phyloP scores from a whole-genome alignment of 2,888 invertebrate species.

The Eumerus sabulonum region DNA sequence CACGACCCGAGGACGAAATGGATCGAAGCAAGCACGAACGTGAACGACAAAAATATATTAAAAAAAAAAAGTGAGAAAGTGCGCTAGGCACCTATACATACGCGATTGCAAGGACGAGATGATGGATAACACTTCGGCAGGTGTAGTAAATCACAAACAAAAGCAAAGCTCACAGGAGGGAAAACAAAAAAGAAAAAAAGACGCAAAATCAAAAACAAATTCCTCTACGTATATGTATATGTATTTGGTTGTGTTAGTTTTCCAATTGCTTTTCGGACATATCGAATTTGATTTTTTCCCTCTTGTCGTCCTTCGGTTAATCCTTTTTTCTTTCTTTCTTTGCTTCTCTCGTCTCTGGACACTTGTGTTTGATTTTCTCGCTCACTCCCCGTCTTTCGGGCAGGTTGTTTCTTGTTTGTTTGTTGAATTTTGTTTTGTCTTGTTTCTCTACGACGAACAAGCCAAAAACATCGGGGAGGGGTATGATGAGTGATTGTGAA shows the following conservation, averaged over 20 bases:
- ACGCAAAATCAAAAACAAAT: slow-evolving; percentile 24
- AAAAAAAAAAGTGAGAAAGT: slow-evolving; percentile 16
- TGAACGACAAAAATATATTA: slow-evolving; percentile 10
- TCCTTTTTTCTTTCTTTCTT: slow-evolving; percentile 25
- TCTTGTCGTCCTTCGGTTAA: slow-evolving; percentile 45
- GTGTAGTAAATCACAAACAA: no score
- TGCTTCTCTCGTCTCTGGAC: slow-evolving; percentile 44
- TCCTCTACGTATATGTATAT: no score
- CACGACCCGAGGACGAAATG: slow-evolving; percentile 39
- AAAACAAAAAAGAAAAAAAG: slow-evolving; percentile 16
- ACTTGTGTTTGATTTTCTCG: slow-evolving; percentile 51
- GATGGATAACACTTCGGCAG: no score
- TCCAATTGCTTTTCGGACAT: slow-evolving; percentile 53
- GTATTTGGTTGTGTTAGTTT: slow-evolving; percentile 52
- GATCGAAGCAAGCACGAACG: slow-evolving; percentile 6
- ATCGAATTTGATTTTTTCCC: slow-evolving; percentile 35
- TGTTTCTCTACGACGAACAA: slow-evolving; percentile 26
- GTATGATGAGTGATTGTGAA: no score
- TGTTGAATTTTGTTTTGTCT: slow-evolving; percentile 53
- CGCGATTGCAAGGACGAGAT: slow-evolving; percentile 33
- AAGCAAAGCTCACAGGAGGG: background rate
- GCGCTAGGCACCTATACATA: slow-evolving; percentile 20
- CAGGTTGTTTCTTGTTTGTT: slow-evolving; percentile 68
- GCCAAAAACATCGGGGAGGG: slow-evolving; percentile 4
- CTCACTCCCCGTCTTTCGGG: slow-evolving; percentile 44